phyloP scores from a whole-genome alignment of 2,113 vertebrate species.

The Falco punctatus region DNA sequence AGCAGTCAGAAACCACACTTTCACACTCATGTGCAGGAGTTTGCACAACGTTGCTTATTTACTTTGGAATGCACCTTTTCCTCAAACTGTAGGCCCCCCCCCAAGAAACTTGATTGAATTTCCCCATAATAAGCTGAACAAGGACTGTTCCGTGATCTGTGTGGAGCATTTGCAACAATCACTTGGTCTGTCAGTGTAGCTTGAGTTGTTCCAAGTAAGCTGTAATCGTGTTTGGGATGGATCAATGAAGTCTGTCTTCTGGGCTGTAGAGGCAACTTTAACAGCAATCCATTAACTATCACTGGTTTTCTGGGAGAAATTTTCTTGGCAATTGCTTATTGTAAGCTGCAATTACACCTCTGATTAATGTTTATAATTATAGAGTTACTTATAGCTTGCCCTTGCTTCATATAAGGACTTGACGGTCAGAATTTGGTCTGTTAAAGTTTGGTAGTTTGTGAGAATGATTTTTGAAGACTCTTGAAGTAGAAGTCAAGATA shows the following conservation, averaged over 20 bases:
- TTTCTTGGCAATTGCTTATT: not conserved
- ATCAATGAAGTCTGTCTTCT: not conserved
- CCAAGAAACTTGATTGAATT: not conserved
- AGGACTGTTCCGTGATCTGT: not conserved
- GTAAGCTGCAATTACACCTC: not conserved
- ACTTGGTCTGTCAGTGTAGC: not conserved
- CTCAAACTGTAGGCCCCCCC: not conserved
- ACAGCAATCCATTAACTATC: not conserved
- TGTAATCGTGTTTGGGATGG: not conserved
- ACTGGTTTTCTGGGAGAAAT: not conserved
- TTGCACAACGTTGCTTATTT: not conserved
- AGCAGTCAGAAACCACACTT: not conserved
- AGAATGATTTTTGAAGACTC: not conserved
- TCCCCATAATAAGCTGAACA: not conserved
- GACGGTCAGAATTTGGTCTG: not conserved
- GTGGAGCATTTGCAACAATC: not conserved
- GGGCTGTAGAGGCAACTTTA: not conserved
- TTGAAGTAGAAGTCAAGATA: not conserved
- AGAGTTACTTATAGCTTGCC: not conserved
- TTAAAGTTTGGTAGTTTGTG: not conserved
- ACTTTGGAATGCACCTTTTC: not conserved
- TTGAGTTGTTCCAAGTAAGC: not conserved
- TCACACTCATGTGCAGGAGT: fast-evolving
- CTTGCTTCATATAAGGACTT: not conserved
- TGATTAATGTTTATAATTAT: not conserved